A percentile compares a stretch with the other conserved stretches of the same genome.
phyloP scores from a whole-genome alignment of 2,888 invertebrate species.

The Cryptocephalus moraei region DNA sequence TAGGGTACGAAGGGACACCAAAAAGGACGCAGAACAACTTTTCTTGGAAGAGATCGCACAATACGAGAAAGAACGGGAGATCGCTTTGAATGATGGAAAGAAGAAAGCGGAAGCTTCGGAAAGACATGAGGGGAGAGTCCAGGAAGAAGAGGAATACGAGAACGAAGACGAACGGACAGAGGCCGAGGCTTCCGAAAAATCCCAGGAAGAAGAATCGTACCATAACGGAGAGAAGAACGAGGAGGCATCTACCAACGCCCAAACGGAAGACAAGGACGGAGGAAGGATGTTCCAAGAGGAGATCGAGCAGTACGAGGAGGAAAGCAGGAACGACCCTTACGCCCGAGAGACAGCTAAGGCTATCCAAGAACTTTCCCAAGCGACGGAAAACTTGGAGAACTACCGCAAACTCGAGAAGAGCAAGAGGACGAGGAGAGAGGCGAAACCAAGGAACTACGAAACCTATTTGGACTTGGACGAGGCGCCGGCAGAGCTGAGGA shows the following conservation, averaged over 20 bases:
- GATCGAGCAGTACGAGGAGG: too few relatives aligned
- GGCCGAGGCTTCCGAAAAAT: background rate
- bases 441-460: background rate
- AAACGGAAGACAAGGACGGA: background rate
- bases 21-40: background rate
- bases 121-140: too few relatives aligned
- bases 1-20: background rate
- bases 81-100: too few relatives aligned
- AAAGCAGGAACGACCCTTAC: too few relatives aligned
- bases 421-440: background rate
- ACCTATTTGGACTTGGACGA: background rate
- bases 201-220: too few relatives aligned
- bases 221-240: too few relatives aligned
- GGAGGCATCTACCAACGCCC: background rate
- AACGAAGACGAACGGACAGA: slow-evolving; percentile 1
- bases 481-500: background rate
- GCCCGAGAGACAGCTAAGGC: too few relatives aligned
- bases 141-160: background rate
- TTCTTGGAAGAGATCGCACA: background rate
- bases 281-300: background rate
- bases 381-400: too few relatives aligned
- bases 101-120: too few relatives aligned
- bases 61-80: background rate
- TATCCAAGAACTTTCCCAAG: too few relatives aligned
- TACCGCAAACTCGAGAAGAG: background rate